These are phyloP conservation scores for Sarcophaga carnaria DNA, from an alignment of 2,888 invertebrate genomes.

Conservation along the genomic window DNA sequence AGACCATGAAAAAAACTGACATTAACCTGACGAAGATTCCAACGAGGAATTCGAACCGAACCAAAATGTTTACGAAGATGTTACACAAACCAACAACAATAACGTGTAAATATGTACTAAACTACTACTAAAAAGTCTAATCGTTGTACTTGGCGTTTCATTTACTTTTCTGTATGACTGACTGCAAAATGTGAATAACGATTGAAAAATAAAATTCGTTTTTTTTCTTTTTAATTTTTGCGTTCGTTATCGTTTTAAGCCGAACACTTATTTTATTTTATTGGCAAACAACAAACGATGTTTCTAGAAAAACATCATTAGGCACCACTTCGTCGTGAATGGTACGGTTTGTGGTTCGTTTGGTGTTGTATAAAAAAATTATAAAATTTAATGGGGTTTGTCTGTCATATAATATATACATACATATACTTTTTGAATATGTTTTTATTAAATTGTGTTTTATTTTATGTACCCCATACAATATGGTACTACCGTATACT, in stretches of 20 bases:
- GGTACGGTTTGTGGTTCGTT: slow-evolving; percentile 10
- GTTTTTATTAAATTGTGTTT: not conserved
- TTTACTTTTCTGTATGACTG: not conserved
- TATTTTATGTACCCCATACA: too few relatives aligned
- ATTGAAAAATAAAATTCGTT: not conserved
- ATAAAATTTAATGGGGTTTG: slow-evolving; percentile 59
- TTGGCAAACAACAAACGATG: slow-evolving; percentile 48
- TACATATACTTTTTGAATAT: not conserved
- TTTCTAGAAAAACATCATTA: slow-evolving; percentile 54
- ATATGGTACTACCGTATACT: too few relatives aligned
- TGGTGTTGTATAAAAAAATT: slow-evolving; percentile 54
- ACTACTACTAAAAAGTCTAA: slow-evolving; percentile 39
- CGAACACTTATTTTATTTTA: slow-evolving; percentile 26
- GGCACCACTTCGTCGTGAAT: slow-evolving; percentile 47
- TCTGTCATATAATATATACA: slow-evolving; percentile 24
- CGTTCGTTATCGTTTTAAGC: slow-evolving; percentile 39
- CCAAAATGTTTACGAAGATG: slow-evolving; percentile 52
- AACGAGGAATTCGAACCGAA: slow-evolving; percentile 52
- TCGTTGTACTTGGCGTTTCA: slow-evolving; percentile 31
- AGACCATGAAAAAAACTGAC: slow-evolving; percentile 21
- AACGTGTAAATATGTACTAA: not conserved
- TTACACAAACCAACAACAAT: slow-evolving; percentile 28
- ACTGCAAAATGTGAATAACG: not conserved
- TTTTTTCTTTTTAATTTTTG: not conserved
- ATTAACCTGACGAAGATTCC: slow-evolving; percentile 58